Conservation (phyloP, 2,113 vertebrate genomes). For the Cacatua alba region DNA sequence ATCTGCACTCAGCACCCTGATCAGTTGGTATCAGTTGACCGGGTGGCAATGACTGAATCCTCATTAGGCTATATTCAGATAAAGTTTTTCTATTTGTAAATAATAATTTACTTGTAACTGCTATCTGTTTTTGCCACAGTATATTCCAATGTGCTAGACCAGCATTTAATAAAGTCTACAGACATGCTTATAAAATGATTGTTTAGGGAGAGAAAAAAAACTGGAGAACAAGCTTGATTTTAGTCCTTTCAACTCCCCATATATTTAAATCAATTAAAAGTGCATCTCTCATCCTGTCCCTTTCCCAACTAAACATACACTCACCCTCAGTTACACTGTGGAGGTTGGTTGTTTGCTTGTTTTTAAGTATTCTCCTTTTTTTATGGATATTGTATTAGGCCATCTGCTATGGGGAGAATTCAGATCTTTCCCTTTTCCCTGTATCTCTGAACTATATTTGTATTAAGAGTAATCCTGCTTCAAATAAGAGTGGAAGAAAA, state of each 20-base stretch:
- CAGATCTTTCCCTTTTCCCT: neutral
- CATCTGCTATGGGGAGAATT: neutral
- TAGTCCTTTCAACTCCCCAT: neutral
- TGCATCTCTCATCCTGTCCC: neutral
- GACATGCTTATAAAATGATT: neutral
- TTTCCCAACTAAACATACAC: neutral
- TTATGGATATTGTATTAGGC: neutral
- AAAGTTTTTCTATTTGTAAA: neutral
- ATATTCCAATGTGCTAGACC: neutral
- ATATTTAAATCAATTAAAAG: neutral
- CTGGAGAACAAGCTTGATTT: neutral
- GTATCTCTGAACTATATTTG: neutral
- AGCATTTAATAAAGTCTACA: neutral
- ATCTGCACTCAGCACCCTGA: rapidly evolving
- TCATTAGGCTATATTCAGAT: neutral
- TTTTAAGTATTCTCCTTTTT: neutral
- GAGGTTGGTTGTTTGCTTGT: neutral
- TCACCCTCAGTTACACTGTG: neutral
- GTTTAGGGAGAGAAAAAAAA: neutral
- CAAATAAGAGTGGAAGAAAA: neutral
- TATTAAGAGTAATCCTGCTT: neutral
- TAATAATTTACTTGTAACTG: neutral
- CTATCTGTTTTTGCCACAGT: neutral
- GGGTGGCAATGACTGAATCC: neutral
- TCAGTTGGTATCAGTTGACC: too few relatives aligned